phyloP scores from a whole-genome alignment of 2,797 vertebrate genomes.

The Ispidina lecontei region DNA sequence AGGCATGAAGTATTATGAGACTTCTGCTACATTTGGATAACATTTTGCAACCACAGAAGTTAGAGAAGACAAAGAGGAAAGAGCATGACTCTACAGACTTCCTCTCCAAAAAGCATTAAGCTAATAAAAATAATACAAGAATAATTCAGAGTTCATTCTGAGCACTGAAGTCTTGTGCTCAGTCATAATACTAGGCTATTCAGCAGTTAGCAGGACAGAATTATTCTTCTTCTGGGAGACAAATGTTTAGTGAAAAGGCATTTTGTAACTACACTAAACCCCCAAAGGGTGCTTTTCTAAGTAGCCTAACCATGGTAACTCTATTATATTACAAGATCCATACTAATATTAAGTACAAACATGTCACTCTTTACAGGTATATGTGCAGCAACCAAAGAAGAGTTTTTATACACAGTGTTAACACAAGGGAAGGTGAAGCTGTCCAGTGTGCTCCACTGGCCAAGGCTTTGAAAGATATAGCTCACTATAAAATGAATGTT shows the following conservation, averaged over 20 bases:
- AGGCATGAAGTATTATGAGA: not conserved
- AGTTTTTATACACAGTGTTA: not conserved
- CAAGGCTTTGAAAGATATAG: not conserved
- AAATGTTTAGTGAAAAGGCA: not conserved
- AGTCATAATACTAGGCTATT: not conserved
- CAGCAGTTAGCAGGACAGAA: not conserved
- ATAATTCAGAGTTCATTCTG: not conserved
- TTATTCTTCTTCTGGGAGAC: not conserved
- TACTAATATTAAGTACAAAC: not conserved
- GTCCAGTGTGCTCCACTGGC: not conserved
- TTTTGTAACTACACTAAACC: not conserved
- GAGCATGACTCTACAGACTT: accelerated
- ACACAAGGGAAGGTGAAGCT: not conserved
- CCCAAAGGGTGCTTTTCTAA: not conserved
- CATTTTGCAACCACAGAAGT: not conserved
- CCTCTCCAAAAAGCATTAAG: not conserved
- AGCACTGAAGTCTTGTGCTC: not conserved
- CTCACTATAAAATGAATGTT: not conserved
- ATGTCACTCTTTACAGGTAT: not conserved
- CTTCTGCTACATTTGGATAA: not conserved
- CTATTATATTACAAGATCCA: not conserved
- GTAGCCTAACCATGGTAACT: not conserved
- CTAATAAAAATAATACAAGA: not conserved
- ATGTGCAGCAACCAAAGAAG: not conserved
- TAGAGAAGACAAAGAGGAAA: not conserved